Evolutionary conservation across 2,113 vertebrate genomes (phyloP), one percentile per base, ranked within the genome.

Genomic region (Chlorodrepanis virens): DNA sequence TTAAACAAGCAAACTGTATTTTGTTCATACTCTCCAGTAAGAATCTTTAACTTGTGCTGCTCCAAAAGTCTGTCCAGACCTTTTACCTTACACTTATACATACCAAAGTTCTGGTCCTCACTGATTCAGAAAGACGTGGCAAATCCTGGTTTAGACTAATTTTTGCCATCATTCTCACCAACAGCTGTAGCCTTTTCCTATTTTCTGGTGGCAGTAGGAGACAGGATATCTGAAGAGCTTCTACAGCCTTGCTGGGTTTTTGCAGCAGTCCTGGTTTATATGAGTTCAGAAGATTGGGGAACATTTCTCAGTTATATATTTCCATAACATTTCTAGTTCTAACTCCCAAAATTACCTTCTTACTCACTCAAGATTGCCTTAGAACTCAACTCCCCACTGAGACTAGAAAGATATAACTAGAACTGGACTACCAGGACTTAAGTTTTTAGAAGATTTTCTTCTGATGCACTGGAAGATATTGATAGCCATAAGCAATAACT

Each of bases 191-290:
- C 71, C 97, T 98, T 59, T 98, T 98, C 23, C 99, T 98, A 45
- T 98, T 99, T 95, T 98, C 98, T 29, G 98, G 98, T 31, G 99
- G 98, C 72, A 99, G 94, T 33, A 99, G 96, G 24, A 99, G 98
- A 90, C 98, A 98, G 91, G 98, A 98, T 88, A 99, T 91, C 95
- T 98, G 99, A 96, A 99, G 97, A 19, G 98, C 98, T 97, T 99
- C 98, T 24, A 98, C 37, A 3, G 98, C 98, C 74, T 98, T 94
- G 44, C 94, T 96, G 75, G 96, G 97, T 59, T 97, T 96, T 88
- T 98, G 98, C 49, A 98, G 92, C 68, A 98, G 96, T 94, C 98
- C 98, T 98, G 57, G 52, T 94, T 93, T 80, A 72, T 28, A 83
- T 44, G 59, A 76, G 42, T 92, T 17, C 23, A 63, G n/a, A 40